Conservation (phyloP, 2,888 invertebrate species). For the Cataglyphis livida region DNA sequence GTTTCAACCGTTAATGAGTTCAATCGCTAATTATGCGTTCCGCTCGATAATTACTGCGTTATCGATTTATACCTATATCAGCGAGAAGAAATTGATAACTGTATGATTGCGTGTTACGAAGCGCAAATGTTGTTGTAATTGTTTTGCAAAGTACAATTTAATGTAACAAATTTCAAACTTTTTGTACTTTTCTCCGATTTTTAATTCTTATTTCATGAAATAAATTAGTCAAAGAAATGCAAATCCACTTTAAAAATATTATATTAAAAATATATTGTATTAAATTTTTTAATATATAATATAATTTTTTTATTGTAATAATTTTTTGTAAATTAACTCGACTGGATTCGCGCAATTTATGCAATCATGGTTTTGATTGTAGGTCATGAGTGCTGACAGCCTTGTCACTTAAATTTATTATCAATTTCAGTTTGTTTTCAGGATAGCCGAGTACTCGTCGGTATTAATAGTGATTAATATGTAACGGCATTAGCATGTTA, state of each 20-base stretch:
- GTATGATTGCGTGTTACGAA: constrained; percentile 3
- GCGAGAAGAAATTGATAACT: constrained; percentile 35
- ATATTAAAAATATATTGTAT: background rate
- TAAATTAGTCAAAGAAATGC: background rate
- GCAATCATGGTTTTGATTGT: constrained; percentile 3
- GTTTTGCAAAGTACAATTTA: constrained; percentile 9
- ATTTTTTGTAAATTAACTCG: background rate
- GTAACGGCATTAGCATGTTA: constrained; percentile 45
- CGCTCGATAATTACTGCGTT: constrained; percentile 48
- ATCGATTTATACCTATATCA: constrained; percentile 44
- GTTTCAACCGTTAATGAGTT: constrained; percentile 49
- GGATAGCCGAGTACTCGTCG: background rate
- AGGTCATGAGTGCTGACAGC: background rate
- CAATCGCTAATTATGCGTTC: constrained; percentile 46
- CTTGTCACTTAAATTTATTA: constrained; percentile 48
- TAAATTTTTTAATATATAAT: no score
- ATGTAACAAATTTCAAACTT: background rate
- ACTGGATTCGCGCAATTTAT: background rate
- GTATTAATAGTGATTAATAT: constrained; percentile 43
- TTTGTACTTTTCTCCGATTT: background rate
- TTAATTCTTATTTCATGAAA: background rate
- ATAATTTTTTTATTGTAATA: no score
- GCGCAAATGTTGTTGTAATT: background rate
- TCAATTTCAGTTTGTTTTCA: constrained; percentile 46
- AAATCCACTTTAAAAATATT: background rate